phyloP scores from a whole-genome alignment of 2,113 vertebrate species.

The Camelus dromedarius region DNA sequence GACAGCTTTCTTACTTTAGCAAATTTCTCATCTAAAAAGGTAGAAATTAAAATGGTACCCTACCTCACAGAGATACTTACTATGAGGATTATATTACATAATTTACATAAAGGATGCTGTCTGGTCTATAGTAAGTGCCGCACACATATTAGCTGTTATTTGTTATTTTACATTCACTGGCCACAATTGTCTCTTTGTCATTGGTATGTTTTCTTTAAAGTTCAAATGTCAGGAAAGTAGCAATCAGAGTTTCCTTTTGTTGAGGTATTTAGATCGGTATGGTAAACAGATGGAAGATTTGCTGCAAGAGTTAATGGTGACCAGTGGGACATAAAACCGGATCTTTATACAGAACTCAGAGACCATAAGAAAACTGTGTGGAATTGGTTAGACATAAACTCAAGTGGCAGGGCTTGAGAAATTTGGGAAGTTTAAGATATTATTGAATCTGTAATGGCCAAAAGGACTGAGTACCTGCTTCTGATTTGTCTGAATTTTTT shows the following conservation, averaged over 20 bases:
- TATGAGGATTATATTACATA: not conserved
- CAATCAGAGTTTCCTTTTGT: not conserved
- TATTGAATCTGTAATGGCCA: not conserved
- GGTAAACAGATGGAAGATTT: conserved; percentile 19
- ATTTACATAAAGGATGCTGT: not conserved
- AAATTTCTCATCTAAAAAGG: not conserved
- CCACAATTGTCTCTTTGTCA: conserved; percentile 10
- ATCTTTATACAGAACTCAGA: conserved; percentile 1
- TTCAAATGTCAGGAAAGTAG: conserved; percentile 41
- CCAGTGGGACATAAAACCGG: not conserved
- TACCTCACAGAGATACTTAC: not conserved
- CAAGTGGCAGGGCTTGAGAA: not conserved
- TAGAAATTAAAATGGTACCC: not conserved
- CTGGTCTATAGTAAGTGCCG: not conserved
- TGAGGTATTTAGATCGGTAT: not conserved
- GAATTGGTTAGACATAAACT: not conserved
- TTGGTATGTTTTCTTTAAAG: conserved; percentile 35
- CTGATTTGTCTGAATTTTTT: conserved; percentile 36
- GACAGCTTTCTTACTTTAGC: not conserved
- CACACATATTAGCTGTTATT: not conserved
- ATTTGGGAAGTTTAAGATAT: not conserved
- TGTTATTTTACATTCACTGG: conserved; percentile 22
- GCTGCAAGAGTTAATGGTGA: not conserved
- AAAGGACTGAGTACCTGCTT: not conserved
- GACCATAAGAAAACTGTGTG: not conserved